A percentile compares a stretch with the other conserved stretches of the same genome.
Conservation (phyloP, 2,888 invertebrate genomes). For the Andrena dorsata region DNA sequence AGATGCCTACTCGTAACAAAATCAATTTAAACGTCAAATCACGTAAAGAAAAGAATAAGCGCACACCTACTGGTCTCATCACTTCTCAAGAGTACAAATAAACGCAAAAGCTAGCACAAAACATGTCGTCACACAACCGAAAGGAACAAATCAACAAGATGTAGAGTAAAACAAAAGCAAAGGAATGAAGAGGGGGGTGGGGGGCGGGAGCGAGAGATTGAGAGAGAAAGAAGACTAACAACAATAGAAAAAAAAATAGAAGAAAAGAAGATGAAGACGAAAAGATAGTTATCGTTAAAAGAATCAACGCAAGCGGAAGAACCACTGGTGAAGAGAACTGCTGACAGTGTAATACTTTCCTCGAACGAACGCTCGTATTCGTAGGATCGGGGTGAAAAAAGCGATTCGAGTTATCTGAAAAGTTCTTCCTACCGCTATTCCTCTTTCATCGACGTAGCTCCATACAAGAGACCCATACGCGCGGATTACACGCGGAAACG, state of each 20-base stretch:
- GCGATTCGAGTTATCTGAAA: conserved; percentile 20
- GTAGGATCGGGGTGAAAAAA: conserved; percentile 11
- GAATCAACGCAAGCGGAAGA: conserved; percentile 39
- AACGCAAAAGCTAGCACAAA: conserved; percentile 61
- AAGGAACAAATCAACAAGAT: conserved; percentile 31
- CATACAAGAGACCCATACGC: conserved; percentile 7
- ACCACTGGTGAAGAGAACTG: conserved; percentile 32
- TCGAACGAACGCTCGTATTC: conserved; percentile 8
- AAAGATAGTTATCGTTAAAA: conserved; percentile 15
- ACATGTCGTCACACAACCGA: conserved; percentile 56
- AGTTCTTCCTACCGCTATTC: conserved; percentile 1
- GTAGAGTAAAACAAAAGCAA: not conserved
- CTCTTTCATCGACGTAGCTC: conserved; percentile 1
- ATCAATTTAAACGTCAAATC: conserved; percentile 43
- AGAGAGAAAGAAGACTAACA: not conserved
- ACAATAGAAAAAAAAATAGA: not conserved
- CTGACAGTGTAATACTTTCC: conserved; percentile 35
- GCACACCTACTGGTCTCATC: conserved; percentile 66
- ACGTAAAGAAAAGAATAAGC: conserved; percentile 61
- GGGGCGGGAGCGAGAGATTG: not conserved
- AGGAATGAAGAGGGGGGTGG: not conserved
- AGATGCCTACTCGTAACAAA: conserved; percentile 66
- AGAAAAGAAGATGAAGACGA: not conserved
- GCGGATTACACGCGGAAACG: not conserved
- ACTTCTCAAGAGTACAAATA: conserved; percentile 42